Conservation (phyloP, 2,113 vertebrate genomes). For the Eptesicus fuscus region DNA sequence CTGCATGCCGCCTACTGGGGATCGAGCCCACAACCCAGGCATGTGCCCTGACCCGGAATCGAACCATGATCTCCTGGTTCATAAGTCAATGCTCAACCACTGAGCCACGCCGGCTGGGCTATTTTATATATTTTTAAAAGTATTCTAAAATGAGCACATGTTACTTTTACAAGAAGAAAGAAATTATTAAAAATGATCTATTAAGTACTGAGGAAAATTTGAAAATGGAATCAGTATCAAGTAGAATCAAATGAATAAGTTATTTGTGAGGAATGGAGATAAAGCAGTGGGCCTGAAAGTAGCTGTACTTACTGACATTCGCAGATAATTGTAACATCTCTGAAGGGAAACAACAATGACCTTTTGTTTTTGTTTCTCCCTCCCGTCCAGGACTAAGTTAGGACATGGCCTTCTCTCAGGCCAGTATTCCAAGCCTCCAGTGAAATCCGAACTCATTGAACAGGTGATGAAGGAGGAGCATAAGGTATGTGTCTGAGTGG, state of each 20-base stretch:
- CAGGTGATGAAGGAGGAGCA: constrained; percentile 99
- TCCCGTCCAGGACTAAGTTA: constrained; percentile 91
- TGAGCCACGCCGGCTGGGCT: no score
- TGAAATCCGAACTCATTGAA: constrained; percentile 99
- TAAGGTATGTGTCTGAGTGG: constrained; percentile 92
- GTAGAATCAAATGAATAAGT: neutral
- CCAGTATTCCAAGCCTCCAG: constrained; percentile 95
- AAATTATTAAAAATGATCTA: neutral
- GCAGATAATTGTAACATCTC: neutral
- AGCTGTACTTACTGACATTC: neutral
- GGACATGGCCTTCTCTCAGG: constrained; percentile 97
- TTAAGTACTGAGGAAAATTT: constrained; percentile 35
- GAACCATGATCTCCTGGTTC: no score
- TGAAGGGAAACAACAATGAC: constrained; percentile 12
- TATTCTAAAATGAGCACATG: neutral
- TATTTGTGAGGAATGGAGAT: constrained; percentile 22
- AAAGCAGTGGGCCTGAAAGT: neutral
- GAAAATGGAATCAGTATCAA: constrained; percentile 4
- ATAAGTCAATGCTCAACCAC: no score
- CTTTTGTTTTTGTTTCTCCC: constrained; percentile 44
- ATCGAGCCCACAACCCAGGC: no score
- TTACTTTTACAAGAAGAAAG: constrained; percentile 30
- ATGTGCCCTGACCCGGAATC: no score
- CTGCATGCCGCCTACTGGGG: no score
- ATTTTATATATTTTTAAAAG: neutral